Evolutionary conservation across 2,113 vertebrate species (phyloP).

Genomic region (Epinephelus lanceolatus): DNA sequence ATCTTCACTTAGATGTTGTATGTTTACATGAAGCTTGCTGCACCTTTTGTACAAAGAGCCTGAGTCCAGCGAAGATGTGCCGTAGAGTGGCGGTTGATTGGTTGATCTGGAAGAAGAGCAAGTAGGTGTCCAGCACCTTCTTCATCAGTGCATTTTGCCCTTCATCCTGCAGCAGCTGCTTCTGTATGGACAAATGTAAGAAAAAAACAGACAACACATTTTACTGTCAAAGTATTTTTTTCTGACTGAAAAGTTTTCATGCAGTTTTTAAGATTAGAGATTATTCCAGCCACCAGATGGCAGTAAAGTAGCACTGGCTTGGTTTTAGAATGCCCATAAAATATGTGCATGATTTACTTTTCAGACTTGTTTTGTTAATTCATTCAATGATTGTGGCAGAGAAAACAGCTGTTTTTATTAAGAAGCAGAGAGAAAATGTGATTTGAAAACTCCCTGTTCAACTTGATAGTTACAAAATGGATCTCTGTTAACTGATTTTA

Average conservation of each 20-base stretch:
- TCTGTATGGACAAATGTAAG: constrained; percentile 80
- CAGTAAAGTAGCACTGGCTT: constrained; percentile 22
- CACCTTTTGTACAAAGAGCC: constrained; percentile 96
- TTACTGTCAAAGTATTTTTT: neutral
- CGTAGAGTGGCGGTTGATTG: constrained; percentile 93
- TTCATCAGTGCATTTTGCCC: constrained; percentile 96
- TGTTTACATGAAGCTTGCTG: neutral
- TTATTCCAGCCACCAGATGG: constrained; percentile 55
- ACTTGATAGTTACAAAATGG: neutral
- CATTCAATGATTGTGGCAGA: neutral
- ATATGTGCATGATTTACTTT: neutral
- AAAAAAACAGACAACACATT: neutral
- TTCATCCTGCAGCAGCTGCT: constrained; percentile 92
- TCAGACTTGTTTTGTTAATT: neutral
- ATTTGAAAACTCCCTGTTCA: neutral
- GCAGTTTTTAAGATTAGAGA: neutral
- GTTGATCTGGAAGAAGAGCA: constrained; percentile 98
- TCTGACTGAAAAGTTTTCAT: neutral
- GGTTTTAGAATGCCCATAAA: neutral
- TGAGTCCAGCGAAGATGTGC: constrained; percentile 92
- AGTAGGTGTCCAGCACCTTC: constrained; percentile 97
- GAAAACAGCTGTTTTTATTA: neutral
- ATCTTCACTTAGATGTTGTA: neutral
- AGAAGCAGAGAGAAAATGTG: neutral
- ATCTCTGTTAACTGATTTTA: neutral